Percentiles rank a stretch among this genome's conserved stretches.
phyloP scores from a whole-genome alignment of 2,888 invertebrate genomes.

The Nysson spinosus region DNA sequence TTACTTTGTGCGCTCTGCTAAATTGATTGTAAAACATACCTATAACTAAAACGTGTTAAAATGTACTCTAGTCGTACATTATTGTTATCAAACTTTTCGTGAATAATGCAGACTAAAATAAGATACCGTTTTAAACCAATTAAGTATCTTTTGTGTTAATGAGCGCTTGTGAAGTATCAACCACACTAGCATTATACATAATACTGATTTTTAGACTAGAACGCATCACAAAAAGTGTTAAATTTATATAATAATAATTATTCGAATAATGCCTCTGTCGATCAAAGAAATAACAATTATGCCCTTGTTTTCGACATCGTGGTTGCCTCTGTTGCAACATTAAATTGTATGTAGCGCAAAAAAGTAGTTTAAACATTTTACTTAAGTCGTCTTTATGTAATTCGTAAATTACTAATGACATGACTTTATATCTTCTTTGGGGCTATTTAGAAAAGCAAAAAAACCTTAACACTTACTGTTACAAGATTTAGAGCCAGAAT shows the following conservation, averaged over 20 bases:
- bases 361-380: no score
- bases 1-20: constrained; percentile 13
- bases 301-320: no score
- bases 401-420: constrained; percentile 2
- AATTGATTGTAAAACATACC: background rate
- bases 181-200: no score
- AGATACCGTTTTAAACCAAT: background rate
- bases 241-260: background rate
- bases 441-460: background rate
- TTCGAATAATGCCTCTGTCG: background rate
- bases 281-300: background rate
- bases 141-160: background rate
- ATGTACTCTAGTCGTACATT: no score
- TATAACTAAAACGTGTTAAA: background rate
- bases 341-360: no score
- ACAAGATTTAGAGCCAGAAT: background rate
- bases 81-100: background rate
- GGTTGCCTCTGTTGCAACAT: no score
- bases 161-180: background rate
- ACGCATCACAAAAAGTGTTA: background rate
- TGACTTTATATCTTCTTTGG: background rate
- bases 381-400: no score
- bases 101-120: background rate
- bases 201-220: constrained; percentile 1
- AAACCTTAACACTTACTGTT: background rate